Evolutionary conservation across 2,797 vertebrate species (phyloP), one percentile per base, ranked within the genome.

Genomic region (Spatula clypeata): DNA sequence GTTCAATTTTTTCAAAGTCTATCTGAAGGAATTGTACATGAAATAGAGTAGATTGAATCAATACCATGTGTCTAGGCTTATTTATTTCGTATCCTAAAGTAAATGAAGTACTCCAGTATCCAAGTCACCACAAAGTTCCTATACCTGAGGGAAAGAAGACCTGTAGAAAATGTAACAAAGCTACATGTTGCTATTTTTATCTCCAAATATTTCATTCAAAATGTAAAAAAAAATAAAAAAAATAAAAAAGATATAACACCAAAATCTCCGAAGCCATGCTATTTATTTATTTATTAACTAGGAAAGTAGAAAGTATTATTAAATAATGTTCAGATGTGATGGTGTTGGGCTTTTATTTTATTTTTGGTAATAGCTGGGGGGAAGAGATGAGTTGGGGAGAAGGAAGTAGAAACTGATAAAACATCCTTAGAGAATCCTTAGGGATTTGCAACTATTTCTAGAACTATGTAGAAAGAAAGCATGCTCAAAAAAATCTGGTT

Each of bases 311-410:
- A 62, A 1, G 0, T 49, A 45, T 66, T 66, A 47, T 38, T 54
- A 51, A 38, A 42, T 32, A 53, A 29, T 38, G 36, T 11, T 73
- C 53, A 29, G 53, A 32, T 54, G 11, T 60, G 73, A 67, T 64
- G 8, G 1, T 29, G n/a, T 38, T 12, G 2, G 1, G 0, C 3
- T 65, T 29, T n/a, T 11, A 27, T 38, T 17, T 1, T 3, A 5
- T 72, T 31, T 17, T 4, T 79, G 3, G 64, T 81, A 71, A 18
- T 51, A 66, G 10, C 29, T 38, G 9, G 1, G 3, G 4, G 20
- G 23, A 69, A 82, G 11, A 70, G 2, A 5, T 23, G 20, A 14
- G 4, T 6, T 71, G 6, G 8, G 16, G 2, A 84, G 24, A 77
- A 74, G 26, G 24, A 67, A 3, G 4, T 5, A 79, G 45, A 85